Base-by-base conservation (phyloP, 2,797 vertebrate genomes). In the Enteromius viviparus region DNA sequence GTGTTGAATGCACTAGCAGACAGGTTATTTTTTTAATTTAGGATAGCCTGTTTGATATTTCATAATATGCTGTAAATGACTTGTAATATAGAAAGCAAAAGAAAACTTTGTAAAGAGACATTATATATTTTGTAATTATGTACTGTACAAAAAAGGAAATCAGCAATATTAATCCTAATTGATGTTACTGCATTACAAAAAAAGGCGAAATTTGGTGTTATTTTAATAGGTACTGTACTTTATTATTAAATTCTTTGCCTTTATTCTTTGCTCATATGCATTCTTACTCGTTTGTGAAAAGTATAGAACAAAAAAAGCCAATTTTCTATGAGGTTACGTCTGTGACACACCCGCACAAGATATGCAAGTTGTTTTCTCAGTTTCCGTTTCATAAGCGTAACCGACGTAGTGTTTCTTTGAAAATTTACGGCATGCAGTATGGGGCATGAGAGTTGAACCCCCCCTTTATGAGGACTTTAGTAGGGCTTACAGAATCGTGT, bases 51-150 rank as follows among this genome's bases (percentile, higher is more conserved):
- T 93, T 95, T 96, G 94, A 95, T 95, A 95, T 94, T 97, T 96
- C 94, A 94, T 93, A 96, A 93, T 95, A 93, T 96, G 95, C 90
- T 99, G 96, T 98, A 98, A 94, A 98, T 95, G 76, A 95, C 91
- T 96, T 99, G 97, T 98, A 98, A 96, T 94, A 97, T 98, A 98
- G 68, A 87, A 87, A 91, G 87, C 91, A 90, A 91, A 91, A 86
- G 64, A 86, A 80, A 78, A 92, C 91, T 98, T 98, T 99, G 96
- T 98, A 98, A 97, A 99, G 97, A 98, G 97, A 99, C 97, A 95
- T 95, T 98, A 95, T 99, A 99, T 99, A 99, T 99, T 99, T 99
- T 99, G 97, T 98, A 98, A 98, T 97, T 96, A 96, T 96, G 95
- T 97, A 96, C 93, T 88, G 95, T 97, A 96, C 96, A 92, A 92